phyloP scores from a whole-genome alignment of 2,888 invertebrate species.

The Drepanosiphum platanoidis region DNA sequence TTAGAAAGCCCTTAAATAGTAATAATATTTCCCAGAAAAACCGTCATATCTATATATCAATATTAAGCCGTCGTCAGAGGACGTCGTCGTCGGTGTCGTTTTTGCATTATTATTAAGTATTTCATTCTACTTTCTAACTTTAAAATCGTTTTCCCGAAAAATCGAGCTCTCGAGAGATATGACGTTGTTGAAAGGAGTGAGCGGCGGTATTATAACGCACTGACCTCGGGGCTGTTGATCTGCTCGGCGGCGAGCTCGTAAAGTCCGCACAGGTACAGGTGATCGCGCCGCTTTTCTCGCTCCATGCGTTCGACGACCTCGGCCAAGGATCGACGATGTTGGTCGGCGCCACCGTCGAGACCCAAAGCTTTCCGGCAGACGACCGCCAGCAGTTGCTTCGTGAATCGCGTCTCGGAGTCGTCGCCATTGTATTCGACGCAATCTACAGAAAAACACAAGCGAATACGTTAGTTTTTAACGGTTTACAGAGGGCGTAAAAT shows the following conservation, averaged over 20 bases:
- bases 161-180: too few relatives aligned
- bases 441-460: conserved; percentile 20
- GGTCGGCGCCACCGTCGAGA: neutral
- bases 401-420: neutral
- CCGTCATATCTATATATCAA: too few relatives aligned
- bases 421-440: conserved; percentile 17
- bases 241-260: conserved; percentile 74
- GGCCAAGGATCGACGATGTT: neutral
- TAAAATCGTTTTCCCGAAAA: too few relatives aligned
- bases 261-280: conserved; percentile 74
- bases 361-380: conserved; percentile 26
- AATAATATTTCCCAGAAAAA: too few relatives aligned
- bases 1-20: too few relatives aligned
- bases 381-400: conserved; percentile 30
- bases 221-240: conserved; percentile 68
- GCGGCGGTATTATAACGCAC: conserved; percentile 51
- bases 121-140: too few relatives aligned
- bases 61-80: too few relatives aligned
- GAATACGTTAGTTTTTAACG: too few relatives aligned
- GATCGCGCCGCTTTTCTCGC: conserved; percentile 65
- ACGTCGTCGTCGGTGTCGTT: too few relatives aligned
- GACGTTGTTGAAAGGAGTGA: too few relatives aligned
- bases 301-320: conserved; percentile 35
- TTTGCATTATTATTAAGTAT: too few relatives aligned
- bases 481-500: too few relatives aligned